phyloP scores from a whole-genome alignment of 2,797 vertebrate species.

The Spea hammondii region DNA sequence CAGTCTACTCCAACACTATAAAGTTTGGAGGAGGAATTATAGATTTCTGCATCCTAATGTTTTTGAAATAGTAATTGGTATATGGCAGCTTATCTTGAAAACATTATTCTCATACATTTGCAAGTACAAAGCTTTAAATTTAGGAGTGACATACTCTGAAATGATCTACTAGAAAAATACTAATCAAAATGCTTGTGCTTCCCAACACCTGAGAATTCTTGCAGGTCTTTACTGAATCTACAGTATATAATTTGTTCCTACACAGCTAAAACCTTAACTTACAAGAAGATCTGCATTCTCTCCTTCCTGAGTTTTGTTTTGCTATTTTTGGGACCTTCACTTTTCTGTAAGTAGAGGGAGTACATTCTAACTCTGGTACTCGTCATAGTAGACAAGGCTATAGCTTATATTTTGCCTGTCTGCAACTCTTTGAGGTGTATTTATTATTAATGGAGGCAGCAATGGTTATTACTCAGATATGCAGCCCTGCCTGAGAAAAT shows the following conservation, averaged over 20 bases:
- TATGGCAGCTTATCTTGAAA: too few species aligned
- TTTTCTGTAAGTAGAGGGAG: conserved; percentile 74
- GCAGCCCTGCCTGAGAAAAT: conserved; percentile 90
- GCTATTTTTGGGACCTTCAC: conserved; percentile 82
- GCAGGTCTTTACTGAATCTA: not conserved
- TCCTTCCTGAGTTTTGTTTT: conserved; percentile 74
- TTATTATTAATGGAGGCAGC: conserved; percentile 96
- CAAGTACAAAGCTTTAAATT: not conserved
- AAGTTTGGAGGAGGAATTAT: too few species aligned
- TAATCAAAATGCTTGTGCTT: too few species aligned
- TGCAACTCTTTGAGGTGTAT: conserved; percentile 87
- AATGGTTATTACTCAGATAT: conserved; percentile 86
- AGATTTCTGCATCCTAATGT: too few species aligned
- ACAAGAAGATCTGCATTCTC: conserved; percentile 85
- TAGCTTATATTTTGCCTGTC: conserved; percentile 81
- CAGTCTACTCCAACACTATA: too few species aligned
- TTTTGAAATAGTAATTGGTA: too few species aligned
- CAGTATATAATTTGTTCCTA: conserved; percentile 62
- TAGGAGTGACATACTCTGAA: conserved; percentile 15
- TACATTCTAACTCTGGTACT: conserved; percentile 71
- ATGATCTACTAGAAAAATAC: conserved; percentile 24
- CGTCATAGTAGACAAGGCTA: conserved; percentile 72
- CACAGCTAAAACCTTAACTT: conserved; percentile 60
- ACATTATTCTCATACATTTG: too few species aligned
- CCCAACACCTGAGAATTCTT: not conserved